Base-by-base conservation (phyloP, 1,140 invertebrate species). In the Armadillidium nasatum region DNA sequence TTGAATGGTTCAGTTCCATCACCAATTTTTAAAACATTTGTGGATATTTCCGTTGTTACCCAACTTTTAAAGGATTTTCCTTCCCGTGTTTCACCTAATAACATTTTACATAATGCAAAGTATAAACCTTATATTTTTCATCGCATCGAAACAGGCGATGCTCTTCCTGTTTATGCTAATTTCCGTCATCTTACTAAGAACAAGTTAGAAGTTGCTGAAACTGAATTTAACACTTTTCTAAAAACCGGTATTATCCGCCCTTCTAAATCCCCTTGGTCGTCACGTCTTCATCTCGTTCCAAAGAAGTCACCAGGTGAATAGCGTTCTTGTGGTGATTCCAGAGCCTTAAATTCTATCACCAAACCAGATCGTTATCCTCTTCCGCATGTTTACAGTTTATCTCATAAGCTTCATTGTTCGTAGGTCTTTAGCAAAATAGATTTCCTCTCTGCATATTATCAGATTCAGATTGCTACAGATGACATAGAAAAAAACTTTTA, bases 391-490 rank as follows among this genome's bases (percentile, higher is more conserved):
- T 0, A 72, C 71, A 72, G 71, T 44, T 43, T 72, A n/a, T 11
- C 11, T n/a, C 22, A 22, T 72, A 72, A 72, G 10, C 23, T 72
- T 11, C 76, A 43, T 66, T 77, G 21, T 44, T 54, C 11, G 74
- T 69, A 72, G 45, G 0, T 83, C 78, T 74, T 73, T 73, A 23
- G 73, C 79, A 77, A 81, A 19, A 23, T 76, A 0, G 44, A 81
- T 74, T 70, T 68, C 67, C 13, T 44, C 76, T 60, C 72, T 19
- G 70, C 79, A 73, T 67, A 83, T 71, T 50, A 77, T 44, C 2
- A 79, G 71, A 6, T 82, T 81, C 74, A 75, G 81, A 13, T 44
- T 81, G 0, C 75, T 80, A 23, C 77, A 82, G 72, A 82, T 72
- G 67, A 60, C 69, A 7, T 33, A 33, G 33, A 33, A 33, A 33